A percentile compares a stretch with the other conserved stretches of the same genome.
phyloP scores from a whole-genome alignment of 2,888 invertebrate species.

The Meteorus colon region DNA sequence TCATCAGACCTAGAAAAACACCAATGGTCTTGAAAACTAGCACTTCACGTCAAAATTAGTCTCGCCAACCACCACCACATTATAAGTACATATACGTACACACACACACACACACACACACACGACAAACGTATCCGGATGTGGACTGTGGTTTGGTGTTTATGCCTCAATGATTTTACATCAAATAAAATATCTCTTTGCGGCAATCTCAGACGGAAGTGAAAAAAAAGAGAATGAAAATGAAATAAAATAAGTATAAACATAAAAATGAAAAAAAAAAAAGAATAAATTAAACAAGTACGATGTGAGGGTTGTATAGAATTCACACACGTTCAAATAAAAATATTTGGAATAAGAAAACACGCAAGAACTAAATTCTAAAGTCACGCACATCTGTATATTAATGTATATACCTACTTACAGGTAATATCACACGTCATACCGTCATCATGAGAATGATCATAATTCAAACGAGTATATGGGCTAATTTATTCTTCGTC shows the following conservation, averaged over 20 bases:
- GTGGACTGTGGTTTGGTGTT: conserved; percentile 70
- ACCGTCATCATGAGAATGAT: conserved; percentile 10
- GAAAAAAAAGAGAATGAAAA: background rate
- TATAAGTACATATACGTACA: no score
- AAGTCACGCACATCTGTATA: conserved; percentile 21
- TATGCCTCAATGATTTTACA: conserved; percentile 68
- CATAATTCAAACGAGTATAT: background rate
- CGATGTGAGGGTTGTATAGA: background rate
- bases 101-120: conserved; percentile 7
- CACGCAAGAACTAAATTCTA: conserved; percentile 24
- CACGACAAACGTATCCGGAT: conserved; percentile 65
- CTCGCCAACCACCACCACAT: no score
- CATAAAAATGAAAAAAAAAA: background rate
- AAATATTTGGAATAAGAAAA: conserved; percentile 7
- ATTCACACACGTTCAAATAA: conserved; percentile 1
- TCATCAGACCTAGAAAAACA: no score
- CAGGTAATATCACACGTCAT: conserved; percentile 10
- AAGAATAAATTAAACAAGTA: background rate
- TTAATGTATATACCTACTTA: conserved; percentile 7
- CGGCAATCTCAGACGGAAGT: conserved; percentile 32
- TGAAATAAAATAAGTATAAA: background rate
- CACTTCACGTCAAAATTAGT: no score
- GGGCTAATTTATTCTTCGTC: background rate
- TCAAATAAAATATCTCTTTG: conserved; percentile 37
- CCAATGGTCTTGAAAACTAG: no score